Percentiles rank a stretch among this genome's conserved stretches.
Evolutionary conservation across 2,888 invertebrate genomes (phyloP).

Genomic region (Frankliniella intonsa): DNA sequence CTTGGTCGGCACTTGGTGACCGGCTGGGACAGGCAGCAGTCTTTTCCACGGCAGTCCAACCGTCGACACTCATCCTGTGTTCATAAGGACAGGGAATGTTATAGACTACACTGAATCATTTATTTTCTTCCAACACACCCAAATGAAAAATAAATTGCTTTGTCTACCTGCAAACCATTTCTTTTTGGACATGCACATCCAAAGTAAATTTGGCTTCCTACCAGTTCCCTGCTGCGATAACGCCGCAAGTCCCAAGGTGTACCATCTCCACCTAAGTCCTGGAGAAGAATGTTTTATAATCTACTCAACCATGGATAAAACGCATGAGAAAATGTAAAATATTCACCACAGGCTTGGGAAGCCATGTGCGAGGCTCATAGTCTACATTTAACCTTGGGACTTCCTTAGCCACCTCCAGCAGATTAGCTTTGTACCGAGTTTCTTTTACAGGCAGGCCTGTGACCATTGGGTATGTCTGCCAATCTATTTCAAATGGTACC

Average conservation of each 20-base stretch:
- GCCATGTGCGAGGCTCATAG: constrained; percentile 3
- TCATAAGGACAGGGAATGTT: neutral
- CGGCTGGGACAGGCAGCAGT: neutral
- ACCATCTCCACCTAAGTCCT: neutral
- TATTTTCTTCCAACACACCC: neutral
- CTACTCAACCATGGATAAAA: too few relatives aligned
- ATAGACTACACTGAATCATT: too few relatives aligned
- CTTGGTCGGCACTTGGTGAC: neutral
- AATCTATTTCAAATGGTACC: constrained; percentile 1
- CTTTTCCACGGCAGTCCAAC: neutral
- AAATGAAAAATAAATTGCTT: neutral
- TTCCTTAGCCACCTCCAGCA: neutral
- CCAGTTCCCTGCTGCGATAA: neutral
- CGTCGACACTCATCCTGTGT: neutral
- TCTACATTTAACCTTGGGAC: neutral
- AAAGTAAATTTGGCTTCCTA: neutral
- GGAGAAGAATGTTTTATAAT: neutral
- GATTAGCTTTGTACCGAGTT: neutral
- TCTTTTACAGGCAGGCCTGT: neutral
- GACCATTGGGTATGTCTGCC: neutral
- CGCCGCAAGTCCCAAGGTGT: neutral
- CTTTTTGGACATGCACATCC: neutral
- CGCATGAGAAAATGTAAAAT: neutral
- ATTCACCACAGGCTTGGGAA: neutral
- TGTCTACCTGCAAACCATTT: neutral